A percentile compares a stretch with the other conserved stretches of the same genome.
Conservation (phyloP, 2,888 invertebrate species). For the Troides aeacus region DNA sequence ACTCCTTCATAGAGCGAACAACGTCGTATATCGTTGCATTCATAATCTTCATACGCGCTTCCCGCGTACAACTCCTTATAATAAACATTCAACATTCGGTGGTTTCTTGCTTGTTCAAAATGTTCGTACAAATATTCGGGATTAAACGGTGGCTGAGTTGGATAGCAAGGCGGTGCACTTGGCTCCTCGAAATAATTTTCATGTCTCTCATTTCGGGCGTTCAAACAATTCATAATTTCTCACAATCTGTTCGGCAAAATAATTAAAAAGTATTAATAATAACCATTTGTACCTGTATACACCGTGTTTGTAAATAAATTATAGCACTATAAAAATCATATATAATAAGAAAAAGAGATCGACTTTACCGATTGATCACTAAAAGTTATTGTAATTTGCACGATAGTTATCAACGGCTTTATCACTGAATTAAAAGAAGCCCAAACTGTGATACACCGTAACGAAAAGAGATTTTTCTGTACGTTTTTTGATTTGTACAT, state of each 20-base stretch:
- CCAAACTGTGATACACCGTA: slow-evolving; percentile 12
- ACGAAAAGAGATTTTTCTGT: neutral
- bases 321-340: neutral
- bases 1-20: slow-evolving; percentile 74
- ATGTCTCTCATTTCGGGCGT: slow-evolving; percentile 47
- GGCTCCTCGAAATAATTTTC: slow-evolving; percentile 52
- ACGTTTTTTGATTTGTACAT: slow-evolving; percentile 2
- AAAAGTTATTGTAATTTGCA: neutral
- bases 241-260: slow-evolving; percentile 32
- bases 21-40: slow-evolving; percentile 55
- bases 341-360: neutral
- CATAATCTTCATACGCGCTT: slow-evolving; percentile 47
- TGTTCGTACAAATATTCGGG: slow-evolving; percentile 57
- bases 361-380: neutral
- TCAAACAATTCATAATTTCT: slow-evolving; percentile 66
- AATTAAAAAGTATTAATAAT: neutral
- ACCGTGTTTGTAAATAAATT: neutral
- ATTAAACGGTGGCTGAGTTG: slow-evolving; percentile 66
- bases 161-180: slow-evolving; percentile 58
- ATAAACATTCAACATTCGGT: slow-evolving; percentile 44
- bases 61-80: slow-evolving; percentile 45
- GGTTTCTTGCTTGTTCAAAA: slow-evolving; percentile 40
- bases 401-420: neutral
- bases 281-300: no score
- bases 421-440: neutral